Base-by-base conservation (phyloP, 2,113 vertebrate genomes). In the Phrynosoma platyrhinos region DNA sequence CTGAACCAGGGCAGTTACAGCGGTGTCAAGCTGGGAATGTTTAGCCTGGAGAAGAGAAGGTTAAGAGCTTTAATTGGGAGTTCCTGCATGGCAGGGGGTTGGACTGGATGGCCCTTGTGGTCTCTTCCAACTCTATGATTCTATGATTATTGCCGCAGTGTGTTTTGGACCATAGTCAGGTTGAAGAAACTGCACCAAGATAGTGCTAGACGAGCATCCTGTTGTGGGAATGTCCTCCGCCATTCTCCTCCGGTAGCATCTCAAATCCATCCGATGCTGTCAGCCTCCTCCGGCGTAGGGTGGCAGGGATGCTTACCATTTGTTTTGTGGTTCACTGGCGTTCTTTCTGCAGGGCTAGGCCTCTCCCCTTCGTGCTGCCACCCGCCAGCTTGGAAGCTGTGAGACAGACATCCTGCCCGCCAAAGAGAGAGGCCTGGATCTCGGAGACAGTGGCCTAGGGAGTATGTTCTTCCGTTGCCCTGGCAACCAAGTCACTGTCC, bases 321-420 rank as follows among this genome's bases (percentile, higher is more conserved):
- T 95, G 96, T 89, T 97, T 96, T 94, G 92, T 94, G 95, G 95
- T 82, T 98, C 97, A 98, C 97, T 97, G 95, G 94, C 93, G 93
- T 93, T 96, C 91, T 93, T 97, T 95, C 92, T 93, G 95, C 96
- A 96, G 96, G 94, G 96, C 91, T 96, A 93, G 95, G 96, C 95
- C 96, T 95, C 94, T 95, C 95, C 95, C 95, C 96, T 97, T 97
- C 98, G 98, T 98, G 93, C 93, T 90, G 92, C 93, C 90, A 96
- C 92, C 94, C 91, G 93, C 21, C 92, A 93, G 93, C 90, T 91
- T 89, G 92, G 88, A 47, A 91, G 86, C 89, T 90, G 88, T 0
- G 4, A 91, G 89, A 94, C 83, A 91, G 91, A 90, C 94, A 94
- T 95, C 91, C 93, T 93, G 91, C 91, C 94, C n/a, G 89, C 93